A percentile compares a stretch with the other conserved stretches of the same genome.
Evolutionary conservation across 1,140 invertebrate species (phyloP).

Genomic region (Drosophila biarmipes): DNA sequence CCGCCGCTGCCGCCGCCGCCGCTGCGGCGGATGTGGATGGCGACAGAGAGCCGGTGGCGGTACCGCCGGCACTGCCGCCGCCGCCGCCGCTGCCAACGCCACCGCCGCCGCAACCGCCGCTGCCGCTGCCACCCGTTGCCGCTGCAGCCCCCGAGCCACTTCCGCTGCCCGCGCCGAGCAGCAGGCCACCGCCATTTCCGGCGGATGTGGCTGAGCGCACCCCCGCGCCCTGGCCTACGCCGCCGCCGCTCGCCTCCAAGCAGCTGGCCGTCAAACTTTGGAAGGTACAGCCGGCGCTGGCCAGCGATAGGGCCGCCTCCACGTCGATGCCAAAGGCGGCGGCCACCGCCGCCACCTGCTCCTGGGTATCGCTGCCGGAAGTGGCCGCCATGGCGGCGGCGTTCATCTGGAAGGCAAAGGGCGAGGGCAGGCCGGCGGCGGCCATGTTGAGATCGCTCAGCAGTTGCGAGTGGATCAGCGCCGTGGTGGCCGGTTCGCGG

Average conservation of each 20-base stretch:
- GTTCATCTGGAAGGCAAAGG: conserved; percentile 85
- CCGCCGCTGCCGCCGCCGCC: conserved; percentile 67
- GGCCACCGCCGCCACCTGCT: conserved; percentile 83
- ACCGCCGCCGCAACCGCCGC: conserved; percentile 22
- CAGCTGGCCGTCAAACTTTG: conserved; percentile 63
- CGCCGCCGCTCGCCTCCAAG: conserved; percentile 29
- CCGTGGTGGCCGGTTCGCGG: conserved; percentile 87
- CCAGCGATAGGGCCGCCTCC: conserved; percentile 78
- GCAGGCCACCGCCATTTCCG: conserved; percentile 26
- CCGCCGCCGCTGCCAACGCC: conserved; percentile 27
- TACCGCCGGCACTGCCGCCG: conserved; percentile 26
- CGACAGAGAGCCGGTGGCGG: conserved; percentile 60
- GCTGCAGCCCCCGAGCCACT: conserved; percentile 20
- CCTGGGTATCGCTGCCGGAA: conserved; percentile 85
- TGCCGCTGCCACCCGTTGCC: conserved; percentile 9
- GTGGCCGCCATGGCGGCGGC: conserved; percentile 78
- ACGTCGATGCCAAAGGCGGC: conserved; percentile 76
- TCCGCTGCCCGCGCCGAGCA: conserved; percentile 10
- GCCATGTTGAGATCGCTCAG: conserved; percentile 85
- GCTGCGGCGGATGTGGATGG: conserved; percentile 79
- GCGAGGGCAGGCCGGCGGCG: conserved; percentile 68
- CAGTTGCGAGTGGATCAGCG: conserved; percentile 85
- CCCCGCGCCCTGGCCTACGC: conserved; percentile 5
- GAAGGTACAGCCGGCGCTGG: conserved; percentile 83
- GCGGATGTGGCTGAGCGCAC: conserved; percentile 19